Percentiles rank a stretch among this genome's conserved stretches.
Evolutionary conservation across 2,888 invertebrate species (phyloP).

Genomic region (Hydrotaea diabolus): DNA sequence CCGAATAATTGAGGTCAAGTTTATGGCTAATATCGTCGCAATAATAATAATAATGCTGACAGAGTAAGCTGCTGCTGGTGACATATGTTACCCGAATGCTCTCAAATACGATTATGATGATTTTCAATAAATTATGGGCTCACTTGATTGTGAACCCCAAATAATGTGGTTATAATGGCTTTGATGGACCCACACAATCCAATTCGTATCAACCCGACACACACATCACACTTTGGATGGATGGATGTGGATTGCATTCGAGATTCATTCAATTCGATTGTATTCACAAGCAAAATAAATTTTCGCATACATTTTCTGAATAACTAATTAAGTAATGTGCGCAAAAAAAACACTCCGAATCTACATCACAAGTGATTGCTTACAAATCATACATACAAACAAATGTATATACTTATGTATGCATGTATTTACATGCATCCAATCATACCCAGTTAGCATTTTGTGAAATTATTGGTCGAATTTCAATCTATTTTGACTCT

Average conservation of each 20-base stretch:
- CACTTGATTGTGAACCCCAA: conserved; percentile 33
- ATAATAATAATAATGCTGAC: conserved; percentile 56
- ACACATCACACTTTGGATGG: neutral
- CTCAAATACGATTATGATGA: conserved; percentile 27
- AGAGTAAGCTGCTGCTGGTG: conserved; percentile 44
- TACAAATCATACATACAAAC: too few species aligned
- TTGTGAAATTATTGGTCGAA: too few species aligned
- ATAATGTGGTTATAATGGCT: conserved; percentile 41
- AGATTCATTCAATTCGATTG: conserved; percentile 13
- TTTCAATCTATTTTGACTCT: too few species aligned
- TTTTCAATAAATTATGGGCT: conserved; percentile 45
- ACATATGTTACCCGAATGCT: conserved; percentile 54
- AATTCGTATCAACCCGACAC: neutral
- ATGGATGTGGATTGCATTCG: conserved; percentile 21
- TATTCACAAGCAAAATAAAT: conserved; percentile 10
- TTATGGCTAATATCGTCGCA: conserved; percentile 58
- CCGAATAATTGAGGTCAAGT: conserved; percentile 64
- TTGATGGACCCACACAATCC: conserved; percentile 27
- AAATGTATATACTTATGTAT: too few species aligned
- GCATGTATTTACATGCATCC: too few species aligned
- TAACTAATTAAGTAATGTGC: conserved; percentile 6
- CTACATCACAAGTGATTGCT: neutral
- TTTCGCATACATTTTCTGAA: neutral
- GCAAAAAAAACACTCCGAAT: too few species aligned
- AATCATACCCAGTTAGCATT: too few species aligned